Evolutionary conservation across 2,113 vertebrate genomes (phyloP), one percentile per base, ranked within the genome.

Genomic region (Caranx melampygus): DNA sequence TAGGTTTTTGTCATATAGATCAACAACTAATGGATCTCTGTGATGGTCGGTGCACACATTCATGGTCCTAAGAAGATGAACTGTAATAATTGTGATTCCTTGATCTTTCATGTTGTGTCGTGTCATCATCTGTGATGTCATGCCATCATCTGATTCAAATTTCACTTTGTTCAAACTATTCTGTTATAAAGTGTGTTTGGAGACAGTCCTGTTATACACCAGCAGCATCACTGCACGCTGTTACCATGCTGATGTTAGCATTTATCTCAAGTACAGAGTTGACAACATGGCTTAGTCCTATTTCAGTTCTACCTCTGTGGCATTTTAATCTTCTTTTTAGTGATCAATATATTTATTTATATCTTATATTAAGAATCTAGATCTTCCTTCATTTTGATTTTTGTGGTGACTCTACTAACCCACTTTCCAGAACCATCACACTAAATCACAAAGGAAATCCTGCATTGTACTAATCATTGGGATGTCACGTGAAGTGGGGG

Each of bases 401-500:
- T 47, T 21, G 5, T 69, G 20, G 5, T 63, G 14, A 21, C 18
- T 71, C 20, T 15, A 33, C 4, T 67, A 12, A 31, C 47, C 59
- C 42, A 47, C 40, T 58, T 7, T 18, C 42, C 34, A 66, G 35
- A 47, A 2, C 7, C 14, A 40, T 33, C 5, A 31, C 26, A 9
- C 6, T 5, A 52, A 31, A 40, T 63, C 51, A 66, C 47, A 21
- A 80, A 34, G 20, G 55, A 61, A 52, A 65, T 67, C 40, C 72
- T 52, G 21, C 67, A 71, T 74, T 63, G 33, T 34, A 18, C 55
- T 78, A 72, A 65, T 80, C 4, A 7, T 67, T 54, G 58, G n/a
- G 61, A n/a, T 20, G 10, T 72, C 34, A 47, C 12, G 40, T 47
- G 65, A 75, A 45, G 13, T 3, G 35, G 40, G 54, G 75, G 18